Base-by-base conservation (phyloP, 2,888 invertebrate species). In the Tetheella fluctuosa region DNA sequence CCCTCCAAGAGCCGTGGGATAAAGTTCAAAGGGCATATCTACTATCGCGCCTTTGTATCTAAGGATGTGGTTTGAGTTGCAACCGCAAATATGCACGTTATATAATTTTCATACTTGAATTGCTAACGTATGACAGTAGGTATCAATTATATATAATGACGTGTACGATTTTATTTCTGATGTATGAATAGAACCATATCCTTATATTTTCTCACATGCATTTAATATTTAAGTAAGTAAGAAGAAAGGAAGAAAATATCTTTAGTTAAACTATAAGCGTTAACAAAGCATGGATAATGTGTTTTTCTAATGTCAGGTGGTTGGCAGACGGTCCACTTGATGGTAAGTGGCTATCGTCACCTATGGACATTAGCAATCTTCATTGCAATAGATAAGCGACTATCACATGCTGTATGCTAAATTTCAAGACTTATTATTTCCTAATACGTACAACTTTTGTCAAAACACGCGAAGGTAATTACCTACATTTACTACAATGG, bases 11-110 rank as follows among this genome's bases (percentile, higher is more conserved):
- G 52, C 70, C 82, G 80, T 83, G 81, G 83, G 80, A 84, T 80
- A 81, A 80, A 85, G 88, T 83, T 86, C 85, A 88, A 81, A 88
- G 88, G 84, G 81, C 82, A 76, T 66, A 67, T 69, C 75, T 72
- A 72, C 76, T 81, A 86, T 86, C 81, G 70, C 65, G 73, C 70
- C 75, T 81, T 81, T 77, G 75, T 74, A 80, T 83, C 81, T 79
- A 60, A 72, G 74, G 75, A 76, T 71, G 71, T 68, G 70, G 75
- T 70, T 77, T 71, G 69, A 74, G 76, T 58, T 70, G 71, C 62
- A 71, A 73, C 72, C 75, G 65, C 76, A 73, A 66, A 70, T 76
- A 74, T 72, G 70, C 73, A 72, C 71, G 70, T 77, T 77, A 76
- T 61, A 73, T 69, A 74, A 74, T 74, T 72, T 74, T 76, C 74